Conservation (phyloP, 2,113 vertebrate genomes). For the Tretioscincus oriximinensis region DNA sequence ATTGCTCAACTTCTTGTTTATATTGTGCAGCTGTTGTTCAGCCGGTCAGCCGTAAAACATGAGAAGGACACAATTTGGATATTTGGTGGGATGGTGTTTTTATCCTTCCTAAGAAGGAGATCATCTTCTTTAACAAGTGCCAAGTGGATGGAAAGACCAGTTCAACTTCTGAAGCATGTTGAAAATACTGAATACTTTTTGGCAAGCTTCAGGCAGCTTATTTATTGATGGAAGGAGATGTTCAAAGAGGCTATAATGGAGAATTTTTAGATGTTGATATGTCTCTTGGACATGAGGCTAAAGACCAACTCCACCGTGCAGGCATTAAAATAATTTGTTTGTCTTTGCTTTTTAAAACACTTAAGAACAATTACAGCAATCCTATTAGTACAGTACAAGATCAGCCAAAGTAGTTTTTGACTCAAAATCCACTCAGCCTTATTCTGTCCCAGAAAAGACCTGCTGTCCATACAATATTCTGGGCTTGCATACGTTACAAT, state of each 20-base stretch:
- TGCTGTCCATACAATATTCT: too few species aligned
- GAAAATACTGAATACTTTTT: background rate
- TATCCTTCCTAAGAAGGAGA: slow-evolving; percentile 49
- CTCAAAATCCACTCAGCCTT: background rate
- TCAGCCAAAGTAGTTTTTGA: background rate
- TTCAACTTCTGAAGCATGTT: background rate
- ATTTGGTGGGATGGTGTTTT: slow-evolving; percentile 57
- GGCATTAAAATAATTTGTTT: background rate
- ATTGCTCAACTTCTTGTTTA: slow-evolving; percentile 42
- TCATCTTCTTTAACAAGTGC: slow-evolving; percentile 19
- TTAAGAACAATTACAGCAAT: background rate
- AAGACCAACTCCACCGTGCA: too few species aligned
- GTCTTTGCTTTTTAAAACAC: background rate
- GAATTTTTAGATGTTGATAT: background rate
- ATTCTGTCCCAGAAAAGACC: too few species aligned
- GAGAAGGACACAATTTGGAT: slow-evolving; percentile 45
- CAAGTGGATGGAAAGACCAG: background rate
- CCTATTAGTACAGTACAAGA: background rate
- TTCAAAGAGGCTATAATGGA: background rate
- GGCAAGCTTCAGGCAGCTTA: background rate
- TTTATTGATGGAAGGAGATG: background rate
- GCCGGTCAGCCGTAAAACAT: slow-evolving; percentile 42
- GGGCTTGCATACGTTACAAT: too few species aligned
- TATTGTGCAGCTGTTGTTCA: slow-evolving; percentile 49
- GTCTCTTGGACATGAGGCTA: background rate